Conservation (phyloP, 2,797 vertebrate genomes). For the Lithobates pipiens region DNA sequence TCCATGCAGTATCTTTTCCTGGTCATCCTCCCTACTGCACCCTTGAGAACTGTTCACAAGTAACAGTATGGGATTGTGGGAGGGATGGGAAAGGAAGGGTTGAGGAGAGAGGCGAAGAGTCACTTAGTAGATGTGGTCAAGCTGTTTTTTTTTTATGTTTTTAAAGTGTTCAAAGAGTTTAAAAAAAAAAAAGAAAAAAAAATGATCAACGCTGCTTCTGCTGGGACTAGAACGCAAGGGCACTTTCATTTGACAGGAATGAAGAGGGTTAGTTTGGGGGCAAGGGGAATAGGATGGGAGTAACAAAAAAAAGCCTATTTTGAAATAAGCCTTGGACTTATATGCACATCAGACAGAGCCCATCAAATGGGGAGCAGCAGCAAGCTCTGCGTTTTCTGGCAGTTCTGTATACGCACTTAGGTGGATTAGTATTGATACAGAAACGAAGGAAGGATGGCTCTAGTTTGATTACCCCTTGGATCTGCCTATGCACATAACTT, state of each 20-base stretch:
- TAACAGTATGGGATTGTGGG: conserved; percentile 76
- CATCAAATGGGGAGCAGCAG: conserved; percentile 72
- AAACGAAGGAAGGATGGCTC: conserved; percentile 63
- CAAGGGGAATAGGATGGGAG: conserved; percentile 68
- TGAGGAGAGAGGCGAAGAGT: conserved; percentile 59
- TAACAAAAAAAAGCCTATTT: conserved; percentile 74
- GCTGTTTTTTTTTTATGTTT: conserved; percentile 76
- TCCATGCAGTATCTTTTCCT: conserved; percentile 75
- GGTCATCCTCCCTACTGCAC: conserved; percentile 66
- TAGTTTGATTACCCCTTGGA: conserved; percentile 71
- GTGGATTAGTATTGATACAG: conserved; percentile 59
- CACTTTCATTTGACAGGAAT: conserved; percentile 83
- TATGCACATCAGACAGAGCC: conserved; percentile 82
- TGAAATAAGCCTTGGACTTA: conserved; percentile 80
- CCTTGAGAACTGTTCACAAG: conserved; percentile 80
- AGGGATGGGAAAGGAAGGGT: conserved; percentile 46
- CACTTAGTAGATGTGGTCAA: conserved; percentile 47
- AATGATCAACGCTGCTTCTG: conserved; percentile 86
- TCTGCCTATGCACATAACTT: conserved; percentile 85
- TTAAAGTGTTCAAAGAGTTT: conserved; percentile 82
- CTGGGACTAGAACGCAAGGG: conserved; percentile 84
- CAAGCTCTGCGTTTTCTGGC: conserved; percentile 60
- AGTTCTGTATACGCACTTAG: conserved; percentile 33
- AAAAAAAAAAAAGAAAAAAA: conserved; percentile 57
- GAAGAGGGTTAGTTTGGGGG: conserved; percentile 68